phyloP scores from a whole-genome alignment of 2,888 invertebrate species.

The Minunthozetes semirufus region DNA sequence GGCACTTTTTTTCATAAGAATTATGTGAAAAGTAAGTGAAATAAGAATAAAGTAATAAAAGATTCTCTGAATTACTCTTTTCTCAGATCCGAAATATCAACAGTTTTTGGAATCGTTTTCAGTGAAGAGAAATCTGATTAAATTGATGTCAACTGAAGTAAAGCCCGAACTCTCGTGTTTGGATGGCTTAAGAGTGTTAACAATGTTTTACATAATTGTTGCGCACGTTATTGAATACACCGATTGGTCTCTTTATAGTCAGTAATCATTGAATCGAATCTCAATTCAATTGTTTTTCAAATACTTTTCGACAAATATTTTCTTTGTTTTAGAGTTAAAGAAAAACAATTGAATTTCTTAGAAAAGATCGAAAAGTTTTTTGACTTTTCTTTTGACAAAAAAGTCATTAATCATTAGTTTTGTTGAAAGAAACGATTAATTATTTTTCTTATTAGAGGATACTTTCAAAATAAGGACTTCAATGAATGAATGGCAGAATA shows the following conservation, averaged over 20 bases:
- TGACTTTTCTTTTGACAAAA: not conserved
- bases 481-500: not conserved
- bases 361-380: too few relatives aligned
- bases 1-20: not conserved
- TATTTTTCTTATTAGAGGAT: not conserved
- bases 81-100: not conserved
- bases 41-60: not conserved
- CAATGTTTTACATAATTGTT: constrained; percentile 38
- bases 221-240: constrained; percentile 36
- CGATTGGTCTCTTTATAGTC: not conserved
- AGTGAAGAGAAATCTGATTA: not conserved
- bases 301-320: too few relatives aligned
- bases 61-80: not conserved
- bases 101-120: not conserved
- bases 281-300: not conserved
- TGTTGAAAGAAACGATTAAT: not conserved
- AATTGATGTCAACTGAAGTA: not conserved
- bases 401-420: not conserved
- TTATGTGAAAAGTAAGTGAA: not conserved
- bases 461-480: not conserved
- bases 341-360: too few relatives aligned
- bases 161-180: constrained; percentile 33
- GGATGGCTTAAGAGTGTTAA: constrained; percentile 38
- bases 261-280: not conserved
- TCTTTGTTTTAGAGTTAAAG: too few relatives aligned